Evolutionary conservation across 2,113 vertebrate species (phyloP), one percentile per base, ranked within the genome.

Genomic region (Cynopterus brachyotis): DNA sequence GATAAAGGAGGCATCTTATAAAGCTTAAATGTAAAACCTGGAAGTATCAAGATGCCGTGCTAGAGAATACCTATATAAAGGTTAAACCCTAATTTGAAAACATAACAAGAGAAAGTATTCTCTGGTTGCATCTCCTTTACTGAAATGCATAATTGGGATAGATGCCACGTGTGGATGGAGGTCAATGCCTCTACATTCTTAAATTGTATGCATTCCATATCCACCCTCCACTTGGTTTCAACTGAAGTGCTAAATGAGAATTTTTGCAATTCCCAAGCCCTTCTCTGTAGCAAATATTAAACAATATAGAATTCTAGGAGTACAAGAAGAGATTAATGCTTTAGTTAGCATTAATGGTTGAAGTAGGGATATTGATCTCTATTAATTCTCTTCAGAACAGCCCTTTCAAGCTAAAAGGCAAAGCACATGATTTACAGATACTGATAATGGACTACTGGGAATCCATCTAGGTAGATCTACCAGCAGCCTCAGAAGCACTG

Each of bases 301-400:
- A 72, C 35, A 47, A 81, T 50, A 47, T 0, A 83, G 62, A 62
- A 89, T 94, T 32, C 24, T 30, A 84, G 35, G 53, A n/a, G 6
- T 37, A 24, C 42, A 72, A 78, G 60, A 89, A 11, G 66, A 57
- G 64, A 76, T 53, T 73, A 91, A 86, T 35, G n/a, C 57, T 76
- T 73, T 89, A 84, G 87, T 76, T 89, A 79, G 64, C 37, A 42
- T 84, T 76, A 57, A 67, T 45, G 30, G 26, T 96, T 94, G 37
- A 82, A 55, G 32, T 40, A 82, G 24, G 20, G 9, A 0, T 84
- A 94, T 12, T 37, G 75, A 95, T 79, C 47, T 67, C 78, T 26
- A 73, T 78, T 83, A 47, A 94, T 85, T 94, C 66, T 79, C 45
- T 90, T 94, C 60, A 84, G 67, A 89, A 66, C n/a, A 83, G 42